Percentiles rank a stretch among this genome's conserved stretches.
These are phyloP conservation scores for Metopolophium dirhodum DNA, from an alignment of 1,140 invertebrate genomes.

Conservation along the genomic window DNA sequence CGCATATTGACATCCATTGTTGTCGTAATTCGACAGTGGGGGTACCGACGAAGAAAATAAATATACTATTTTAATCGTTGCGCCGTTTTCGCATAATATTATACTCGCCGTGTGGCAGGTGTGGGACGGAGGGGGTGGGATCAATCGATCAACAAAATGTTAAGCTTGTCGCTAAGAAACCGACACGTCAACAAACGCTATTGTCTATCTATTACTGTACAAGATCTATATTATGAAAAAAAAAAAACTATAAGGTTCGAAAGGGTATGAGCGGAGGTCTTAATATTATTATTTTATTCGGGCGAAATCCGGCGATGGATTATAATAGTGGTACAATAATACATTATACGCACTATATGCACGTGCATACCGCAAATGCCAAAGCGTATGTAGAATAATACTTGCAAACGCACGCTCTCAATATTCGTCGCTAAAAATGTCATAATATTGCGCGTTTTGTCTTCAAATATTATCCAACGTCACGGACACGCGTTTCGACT, in stretches of 20 bases:
- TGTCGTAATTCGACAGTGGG: not conserved
- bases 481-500: not conserved
- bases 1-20: not conserved
- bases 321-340: not conserved
- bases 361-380: not conserved
- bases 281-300: not conserved
- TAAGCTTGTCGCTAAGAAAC: conserved; percentile 18
- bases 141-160: conserved; percentile 6
- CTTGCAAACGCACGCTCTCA: not conserved
- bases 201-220: not conserved
- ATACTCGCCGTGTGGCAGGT: not conserved
- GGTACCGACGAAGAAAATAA: not conserved
- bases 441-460: not conserved
- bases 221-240: not conserved
- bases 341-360: not conserved
- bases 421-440: not conserved
- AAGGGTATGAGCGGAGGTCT: not conserved
- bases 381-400: not conserved
- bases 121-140: not conserved
- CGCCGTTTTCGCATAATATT: not conserved
- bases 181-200: not conserved
- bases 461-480: too few species aligned
- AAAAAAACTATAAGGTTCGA: not conserved
- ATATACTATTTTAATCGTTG: not conserved
- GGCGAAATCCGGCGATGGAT: not conserved